Evolutionary conservation across 2,797 vertebrate genomes (phyloP).

Genomic region (Aphelocoma californica): DNA sequence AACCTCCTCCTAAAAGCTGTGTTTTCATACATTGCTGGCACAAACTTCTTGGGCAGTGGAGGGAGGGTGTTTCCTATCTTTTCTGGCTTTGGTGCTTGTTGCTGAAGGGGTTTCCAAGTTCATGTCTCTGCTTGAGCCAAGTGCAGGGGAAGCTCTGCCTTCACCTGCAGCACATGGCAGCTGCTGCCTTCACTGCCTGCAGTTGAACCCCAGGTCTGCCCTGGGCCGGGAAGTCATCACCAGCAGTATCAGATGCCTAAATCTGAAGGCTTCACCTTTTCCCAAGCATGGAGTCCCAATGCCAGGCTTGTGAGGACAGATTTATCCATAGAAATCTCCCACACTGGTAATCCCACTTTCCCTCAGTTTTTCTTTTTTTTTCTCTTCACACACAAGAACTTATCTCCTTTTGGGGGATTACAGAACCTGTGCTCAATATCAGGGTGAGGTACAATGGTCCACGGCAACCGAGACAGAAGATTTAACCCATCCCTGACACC

Average conservation of each 20-base stretch:
- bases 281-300: neutral
- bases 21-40: neutral
- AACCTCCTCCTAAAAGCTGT: neutral
- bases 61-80: neutral
- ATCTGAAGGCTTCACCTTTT: neutral
- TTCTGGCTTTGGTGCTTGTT: neutral
- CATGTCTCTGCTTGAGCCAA: neutral
- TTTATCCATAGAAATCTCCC: neutral
- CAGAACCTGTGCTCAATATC: accelerated
- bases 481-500: neutral
- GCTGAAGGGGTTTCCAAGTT: neutral
- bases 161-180: neutral
- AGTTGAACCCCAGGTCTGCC: neutral
- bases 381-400: neutral
- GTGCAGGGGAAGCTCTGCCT: neutral
- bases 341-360: too few relatives aligned
- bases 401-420: neutral
- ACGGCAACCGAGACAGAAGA: neutral
- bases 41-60: neutral
- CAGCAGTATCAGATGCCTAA: neutral
- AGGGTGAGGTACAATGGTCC: neutral
- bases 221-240: neutral
- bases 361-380: neutral
- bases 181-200: neutral
- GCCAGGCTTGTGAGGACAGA: neutral